Evolutionary conservation across 1,140 invertebrate genomes (phyloP).

Genomic region (Bombus sibiricus): DNA sequence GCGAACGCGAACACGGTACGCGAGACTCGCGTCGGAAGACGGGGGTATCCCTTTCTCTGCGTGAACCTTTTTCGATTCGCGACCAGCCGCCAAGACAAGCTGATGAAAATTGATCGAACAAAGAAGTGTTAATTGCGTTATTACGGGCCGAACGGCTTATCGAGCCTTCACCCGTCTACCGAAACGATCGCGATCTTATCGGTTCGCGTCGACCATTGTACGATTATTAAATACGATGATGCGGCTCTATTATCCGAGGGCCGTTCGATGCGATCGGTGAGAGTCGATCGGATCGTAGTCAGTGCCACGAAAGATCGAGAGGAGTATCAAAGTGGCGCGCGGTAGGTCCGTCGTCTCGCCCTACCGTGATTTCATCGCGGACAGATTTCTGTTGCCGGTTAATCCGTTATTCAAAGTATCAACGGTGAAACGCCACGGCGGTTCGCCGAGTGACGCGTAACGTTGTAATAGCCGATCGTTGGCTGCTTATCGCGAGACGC

Average conservation of each 20-base stretch:
- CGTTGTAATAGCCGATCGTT: background rate
- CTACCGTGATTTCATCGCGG: conserved; percentile 46
- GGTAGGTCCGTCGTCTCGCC: conserved; percentile 57
- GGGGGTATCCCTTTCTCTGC: conserved; percentile 19
- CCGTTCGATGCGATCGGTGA: conserved; percentile 52
- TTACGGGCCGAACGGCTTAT: conserved; percentile 60
- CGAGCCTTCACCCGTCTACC: conserved; percentile 53
- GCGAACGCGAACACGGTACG: background rate
- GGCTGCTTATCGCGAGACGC: conserved; percentile 19
- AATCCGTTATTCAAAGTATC: conserved; percentile 24
- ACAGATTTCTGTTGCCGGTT: conserved; percentile 24
- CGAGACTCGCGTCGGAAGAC: background rate
- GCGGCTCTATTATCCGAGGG: conserved; percentile 66
- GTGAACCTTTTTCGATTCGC: conserved; percentile 37
- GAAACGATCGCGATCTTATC: conserved; percentile 70
- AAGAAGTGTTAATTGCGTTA: conserved; percentile 73
- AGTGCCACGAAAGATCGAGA: conserved; percentile 59
- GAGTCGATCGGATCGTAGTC: conserved; percentile 24
- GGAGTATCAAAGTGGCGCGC: conserved; percentile 47
- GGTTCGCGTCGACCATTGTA: conserved; percentile 65
- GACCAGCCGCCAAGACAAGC: conserved; percentile 37
- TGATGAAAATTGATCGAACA: conserved; percentile 67
- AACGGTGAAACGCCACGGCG: background rate
- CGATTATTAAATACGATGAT: conserved; percentile 73
- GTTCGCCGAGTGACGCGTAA: background rate